A percentile compares a stretch with the other conserved stretches of the same genome.
Conservation (phyloP, 1,140 invertebrate genomes). For the Yoshiicerus persimilis region DNA sequence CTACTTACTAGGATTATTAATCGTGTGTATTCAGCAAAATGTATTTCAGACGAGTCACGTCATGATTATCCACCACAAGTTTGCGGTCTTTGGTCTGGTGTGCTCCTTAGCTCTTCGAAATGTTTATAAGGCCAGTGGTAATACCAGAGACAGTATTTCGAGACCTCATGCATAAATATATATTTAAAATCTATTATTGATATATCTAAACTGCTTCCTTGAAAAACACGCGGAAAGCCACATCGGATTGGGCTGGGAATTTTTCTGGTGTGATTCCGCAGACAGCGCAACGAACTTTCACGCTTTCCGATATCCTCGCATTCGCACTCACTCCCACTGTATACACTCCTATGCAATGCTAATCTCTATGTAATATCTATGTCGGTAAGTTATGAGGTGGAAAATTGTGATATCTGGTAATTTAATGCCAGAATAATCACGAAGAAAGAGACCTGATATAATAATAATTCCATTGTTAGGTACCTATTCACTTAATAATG, state of each 20-base stretch:
- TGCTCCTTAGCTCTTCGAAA: background rate
- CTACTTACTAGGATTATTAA: background rate
- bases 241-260: slow-evolving; percentile 4
- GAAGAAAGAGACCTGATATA: background rate
- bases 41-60: background rate
- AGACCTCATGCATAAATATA: background rate
- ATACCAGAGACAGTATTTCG: background rate
- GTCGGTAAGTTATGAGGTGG: background rate
- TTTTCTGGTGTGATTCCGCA: background rate
- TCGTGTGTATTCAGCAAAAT: background rate
- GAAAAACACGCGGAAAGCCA: background rate
- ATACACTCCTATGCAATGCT: background rate
- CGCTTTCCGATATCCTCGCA: slow-evolving; percentile 3
- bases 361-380: background rate
- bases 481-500: too few relatives aligned
- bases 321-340: too few relatives aligned
- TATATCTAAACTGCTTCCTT: background rate
- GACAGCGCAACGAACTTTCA: background rate
- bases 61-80: background rate
- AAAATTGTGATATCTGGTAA: slow-evolving; percentile 13
- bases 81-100: background rate
- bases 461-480: too few relatives aligned
- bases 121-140: background rate
- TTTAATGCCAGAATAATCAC: slow-evolving; percentile 5
- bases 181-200: background rate